These are phyloP conservation scores for Hyposoter dolosus DNA, from an alignment of 2,888 invertebrate species.

Conservation along the genomic window DNA sequence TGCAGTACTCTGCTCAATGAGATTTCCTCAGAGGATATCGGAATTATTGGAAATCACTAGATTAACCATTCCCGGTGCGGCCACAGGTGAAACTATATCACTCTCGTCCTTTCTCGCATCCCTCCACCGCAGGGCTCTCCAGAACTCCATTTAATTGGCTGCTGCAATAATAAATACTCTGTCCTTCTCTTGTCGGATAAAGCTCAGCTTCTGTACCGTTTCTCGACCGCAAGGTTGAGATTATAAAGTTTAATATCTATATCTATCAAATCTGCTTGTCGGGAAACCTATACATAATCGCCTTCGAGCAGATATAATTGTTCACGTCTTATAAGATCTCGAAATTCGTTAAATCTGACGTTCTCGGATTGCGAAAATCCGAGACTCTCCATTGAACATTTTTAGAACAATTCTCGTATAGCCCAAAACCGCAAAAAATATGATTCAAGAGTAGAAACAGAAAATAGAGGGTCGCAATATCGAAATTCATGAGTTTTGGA, in stretches of 20 bases:
- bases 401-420: background rate
- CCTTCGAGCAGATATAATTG: background rate
- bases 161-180: slow-evolving; percentile 57
- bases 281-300: background rate
- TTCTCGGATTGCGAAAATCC: too few species aligned
- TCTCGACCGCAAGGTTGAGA: slow-evolving; percentile 28
- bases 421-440: background rate
- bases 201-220: slow-evolving; percentile 42
- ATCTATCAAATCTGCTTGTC: background rate
- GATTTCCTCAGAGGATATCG: slow-evolving; percentile 74
- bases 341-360: background rate
- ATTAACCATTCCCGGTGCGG: slow-evolving; percentile 51
- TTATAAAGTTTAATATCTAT: slow-evolving; percentile 5
- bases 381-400: background rate
- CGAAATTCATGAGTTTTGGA: background rate
- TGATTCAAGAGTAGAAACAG: background rate
- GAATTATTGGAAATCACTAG: slow-evolving; percentile 76
- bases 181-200: slow-evolving; percentile 41
- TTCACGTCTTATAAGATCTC: background rate
- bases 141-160: slow-evolving; percentile 71
- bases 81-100: slow-evolving; percentile 60
- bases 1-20: slow-evolving; percentile 65
- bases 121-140: background rate
- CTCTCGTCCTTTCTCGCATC: slow-evolving; percentile 12
- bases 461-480: background rate